Base-by-base conservation (phyloP, 2,797 vertebrate species). In the Macropodus opercularis region DNA sequence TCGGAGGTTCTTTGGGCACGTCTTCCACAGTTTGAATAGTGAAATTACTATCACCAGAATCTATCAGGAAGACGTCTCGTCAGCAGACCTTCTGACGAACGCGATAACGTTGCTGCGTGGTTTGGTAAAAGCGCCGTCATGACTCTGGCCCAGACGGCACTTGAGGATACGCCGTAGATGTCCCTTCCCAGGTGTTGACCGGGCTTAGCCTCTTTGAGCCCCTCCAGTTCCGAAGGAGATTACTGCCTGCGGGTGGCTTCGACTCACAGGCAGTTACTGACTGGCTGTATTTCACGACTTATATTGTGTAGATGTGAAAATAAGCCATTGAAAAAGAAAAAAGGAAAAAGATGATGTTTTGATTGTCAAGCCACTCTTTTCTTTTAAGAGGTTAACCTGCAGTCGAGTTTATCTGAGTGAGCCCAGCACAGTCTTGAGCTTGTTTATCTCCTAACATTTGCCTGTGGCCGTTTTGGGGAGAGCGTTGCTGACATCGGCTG, bases 201-300 rank as follows among this genome's bases (percentile, higher is more conserved):
- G 66, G 75, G 79, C 81, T 89, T 84, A 90, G 87, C 79, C 85
- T 73, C 75, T 65, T 47, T 85, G 77, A 86, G 76, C 77, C 75
- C 53, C 59, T 63, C 69, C 69, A 82, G 83, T 82, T 88, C 75
- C 57, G 46, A 84, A 77, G 67, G 54, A 78, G 85, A 89, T 90
- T 89, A 90, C 73, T 42, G 70, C 70, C 75, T 69, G 58, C 14
- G 70, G 85, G 84, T 80, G 79, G 86, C 77, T 84, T 64, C 69
- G 76, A 81, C 70, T 86, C 60, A 58, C 77, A 77, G 85, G 77
- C 83, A 75, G 52, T 34, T 12, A 54, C 42, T 23, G 53, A 57
- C 61, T 23, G 40, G 66, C 65, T 68, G 34, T n/a, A 6, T 35
- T 62, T 69, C 55, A 44, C 60, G 32, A 21, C 56, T 43, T 64